phyloP scores from a whole-genome alignment of 2,113 vertebrate species.

The Morone chrysops region DNA sequence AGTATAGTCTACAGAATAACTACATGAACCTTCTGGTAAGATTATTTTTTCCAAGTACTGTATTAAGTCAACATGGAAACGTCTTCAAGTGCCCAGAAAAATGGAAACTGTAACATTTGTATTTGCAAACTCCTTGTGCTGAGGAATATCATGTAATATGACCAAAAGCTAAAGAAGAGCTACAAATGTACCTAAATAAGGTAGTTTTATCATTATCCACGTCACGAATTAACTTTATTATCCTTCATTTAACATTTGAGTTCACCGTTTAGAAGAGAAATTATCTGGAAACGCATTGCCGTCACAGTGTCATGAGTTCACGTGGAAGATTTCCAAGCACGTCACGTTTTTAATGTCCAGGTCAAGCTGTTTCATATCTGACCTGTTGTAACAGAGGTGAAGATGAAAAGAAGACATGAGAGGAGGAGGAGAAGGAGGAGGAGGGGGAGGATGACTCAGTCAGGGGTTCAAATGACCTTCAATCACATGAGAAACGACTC shows the following conservation, averaged over 20 bases:
- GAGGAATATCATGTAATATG: neutral
- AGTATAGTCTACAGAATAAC: neutral
- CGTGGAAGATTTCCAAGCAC: too few relatives aligned
- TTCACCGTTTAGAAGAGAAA: neutral
- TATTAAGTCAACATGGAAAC: neutral
- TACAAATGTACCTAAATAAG: neutral
- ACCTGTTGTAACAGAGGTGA: neutral
- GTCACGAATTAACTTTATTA: too few relatives aligned
- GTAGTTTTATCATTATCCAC: neutral
- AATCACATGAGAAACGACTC: constrained; percentile 30
- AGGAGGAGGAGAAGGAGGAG: neutral
- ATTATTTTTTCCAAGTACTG: neutral
- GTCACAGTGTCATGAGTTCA: neutral
- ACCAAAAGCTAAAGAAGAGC: neutral
- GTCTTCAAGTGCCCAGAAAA: neutral
- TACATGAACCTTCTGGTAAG: neutral
- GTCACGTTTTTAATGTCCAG: neutral
- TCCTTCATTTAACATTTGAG: neutral
- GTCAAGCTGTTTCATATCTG: neutral
- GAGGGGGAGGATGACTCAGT: constrained; percentile 14
- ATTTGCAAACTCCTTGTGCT: neutral
- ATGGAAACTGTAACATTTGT: neutral
- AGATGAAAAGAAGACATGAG: constrained; percentile 6
- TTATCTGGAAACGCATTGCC: neutral
- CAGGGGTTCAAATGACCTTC: constrained; percentile 36